phyloP scores from a whole-genome alignment of 2,888 invertebrate species.

The Archips crataeganus region DNA sequence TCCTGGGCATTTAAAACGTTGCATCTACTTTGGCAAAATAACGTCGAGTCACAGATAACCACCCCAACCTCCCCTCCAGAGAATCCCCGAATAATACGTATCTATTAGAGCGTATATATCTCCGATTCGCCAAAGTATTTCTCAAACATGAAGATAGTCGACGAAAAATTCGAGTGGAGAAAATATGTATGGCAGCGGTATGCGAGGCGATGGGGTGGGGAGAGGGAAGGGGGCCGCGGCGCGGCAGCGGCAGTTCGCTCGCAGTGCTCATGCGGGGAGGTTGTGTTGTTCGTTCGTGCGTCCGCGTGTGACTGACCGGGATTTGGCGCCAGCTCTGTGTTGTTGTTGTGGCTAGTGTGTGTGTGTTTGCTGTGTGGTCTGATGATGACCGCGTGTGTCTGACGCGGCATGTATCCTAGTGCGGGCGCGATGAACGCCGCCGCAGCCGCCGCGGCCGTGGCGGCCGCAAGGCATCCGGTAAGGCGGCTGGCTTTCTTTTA shows the following conservation, averaged over 20 bases:
- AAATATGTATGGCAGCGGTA: slow-evolving; percentile 80
- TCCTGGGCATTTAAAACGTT: slow-evolving; percentile 56
- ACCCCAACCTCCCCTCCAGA: slow-evolving; percentile 62
- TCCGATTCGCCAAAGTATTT: slow-evolving; percentile 83
- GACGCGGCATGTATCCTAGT: slow-evolving; percentile 92
- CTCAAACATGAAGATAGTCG: slow-evolving; percentile 84
- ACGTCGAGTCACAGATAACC: slow-evolving; percentile 66
- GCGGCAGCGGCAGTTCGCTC: slow-evolving; percentile 74
- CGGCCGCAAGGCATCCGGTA: slow-evolving; percentile 95
- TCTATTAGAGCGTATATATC: slow-evolving; percentile 84
- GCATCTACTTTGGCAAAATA: slow-evolving; percentile 67
- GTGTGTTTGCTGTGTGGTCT: slow-evolving; percentile 73
- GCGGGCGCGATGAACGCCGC: slow-evolving; percentile 94
- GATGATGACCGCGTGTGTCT: slow-evolving; percentile 81
- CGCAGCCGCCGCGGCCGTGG: slow-evolving; percentile 93
- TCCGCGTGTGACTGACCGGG: slow-evolving; percentile 75
- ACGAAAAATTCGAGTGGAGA: slow-evolving; percentile 85
- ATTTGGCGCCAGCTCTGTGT: slow-evolving; percentile 66
- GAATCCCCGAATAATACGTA: slow-evolving; percentile 82
- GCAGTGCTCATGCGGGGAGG: slow-evolving; percentile 59
- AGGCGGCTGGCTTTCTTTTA: slow-evolving; percentile 67
- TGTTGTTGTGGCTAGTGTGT: slow-evolving; percentile 72
- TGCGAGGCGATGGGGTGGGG: slow-evolving; percentile 70
- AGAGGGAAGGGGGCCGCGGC: slow-evolving; percentile 59
- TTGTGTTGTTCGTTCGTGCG: slow-evolving; percentile 57